phyloP scores from a whole-genome alignment of 1,140 invertebrate species.

The Pogonognathellus flavescens region DNA sequence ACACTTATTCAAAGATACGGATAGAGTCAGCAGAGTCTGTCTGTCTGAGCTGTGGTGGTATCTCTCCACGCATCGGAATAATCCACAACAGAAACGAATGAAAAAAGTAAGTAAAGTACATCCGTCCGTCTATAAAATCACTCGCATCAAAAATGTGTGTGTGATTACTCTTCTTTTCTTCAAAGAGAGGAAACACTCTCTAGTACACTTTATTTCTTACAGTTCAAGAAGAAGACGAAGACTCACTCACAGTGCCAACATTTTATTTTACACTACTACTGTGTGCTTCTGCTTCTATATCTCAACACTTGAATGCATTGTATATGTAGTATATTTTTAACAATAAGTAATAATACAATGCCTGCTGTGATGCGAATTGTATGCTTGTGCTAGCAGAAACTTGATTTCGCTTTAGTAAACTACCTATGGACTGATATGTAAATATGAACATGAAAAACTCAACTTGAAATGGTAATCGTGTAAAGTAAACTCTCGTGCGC shows the following conservation, averaged over 20 bases:
- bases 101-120: constrained; percentile 33
- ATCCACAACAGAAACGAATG: constrained; percentile 5
- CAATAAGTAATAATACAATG: neutral
- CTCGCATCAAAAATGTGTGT: constrained; percentile 35
- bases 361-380: constrained; percentile 7
- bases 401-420: neutral
- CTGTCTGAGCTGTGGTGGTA: neutral
- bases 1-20: neutral
- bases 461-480: constrained; percentile 5
- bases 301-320: neutral
- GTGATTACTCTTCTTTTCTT: constrained; percentile 7
- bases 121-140: constrained; percentile 37
- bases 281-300: neutral
- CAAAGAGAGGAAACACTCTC: neutral
- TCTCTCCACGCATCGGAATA: neutral
- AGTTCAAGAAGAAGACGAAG: no score
- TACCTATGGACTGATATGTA: neutral
- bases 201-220: no score
- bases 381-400: neutral
- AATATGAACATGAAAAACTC: neutral
- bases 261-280: no score
- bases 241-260: no score
- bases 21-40: neutral
- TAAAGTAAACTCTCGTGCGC: neutral
- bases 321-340: neutral